Evolutionary conservation across 2,888 invertebrate species (phyloP), one percentile per base, ranked within the genome.

Genomic region (Pyralis farinalis): DNA sequence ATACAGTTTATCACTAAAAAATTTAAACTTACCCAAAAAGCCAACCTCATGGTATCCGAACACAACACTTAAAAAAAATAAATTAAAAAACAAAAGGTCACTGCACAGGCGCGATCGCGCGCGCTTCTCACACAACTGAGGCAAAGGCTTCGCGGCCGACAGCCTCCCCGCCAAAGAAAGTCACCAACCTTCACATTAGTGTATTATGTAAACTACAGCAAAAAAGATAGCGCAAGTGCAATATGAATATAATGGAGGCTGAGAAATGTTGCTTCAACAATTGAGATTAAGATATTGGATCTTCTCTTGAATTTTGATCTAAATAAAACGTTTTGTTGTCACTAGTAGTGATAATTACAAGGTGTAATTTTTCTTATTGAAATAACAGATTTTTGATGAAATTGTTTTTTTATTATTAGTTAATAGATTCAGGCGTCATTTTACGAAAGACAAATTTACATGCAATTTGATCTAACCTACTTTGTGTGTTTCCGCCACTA

Each of bases 11-110:
- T 25, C 42, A 30, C 12, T 34, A 46, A 46, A 44, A 40, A 37
- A 41, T 58, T 50, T 11, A 16, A 63, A 73, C 87, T 71, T 69
- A 88, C 87, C 87, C 83, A 87, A 82, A 77, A 81, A 66, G 75
- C 66, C 49, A 81, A 80, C 79, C 86, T 77, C 87, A 88, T 88
- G 65, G 72, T 85, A 85, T 84, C 85, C 86, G 71, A 70, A 57
- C 78, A 82, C 81, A 71, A 59, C 81, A 82, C 83, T 71, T 58
- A 50, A 53, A 64, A 64, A 65, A 71, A 67, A 61, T 63, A 71
- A 63, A 55, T 49, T 58, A 63, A 63, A 55, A 55, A 51, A 56
- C 55, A 60, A 59, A 59, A 58, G 61, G 55, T 16, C 85, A 85
- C 85, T 60, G 69, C 86, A 87, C 87, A 62, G 63, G 87, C 87